These are phyloP conservation scores for Prionace glauca DNA, from an alignment of 2,797 vertebrate species.

Conservation along the genomic window DNA sequence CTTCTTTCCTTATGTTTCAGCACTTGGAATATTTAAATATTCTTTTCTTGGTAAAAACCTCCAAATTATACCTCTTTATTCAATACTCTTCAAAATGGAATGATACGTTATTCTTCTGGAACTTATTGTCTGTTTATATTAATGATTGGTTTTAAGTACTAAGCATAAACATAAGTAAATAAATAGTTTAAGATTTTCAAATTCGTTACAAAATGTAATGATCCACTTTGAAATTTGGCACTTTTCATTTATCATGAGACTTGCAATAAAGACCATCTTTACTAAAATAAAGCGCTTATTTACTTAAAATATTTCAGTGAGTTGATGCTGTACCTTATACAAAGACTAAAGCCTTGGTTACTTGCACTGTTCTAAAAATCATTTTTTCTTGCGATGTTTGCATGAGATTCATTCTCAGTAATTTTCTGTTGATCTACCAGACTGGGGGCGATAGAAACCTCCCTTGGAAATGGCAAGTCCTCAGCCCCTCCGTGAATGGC, in stretches of 20 bases:
- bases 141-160: not conserved
- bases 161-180: not conserved
- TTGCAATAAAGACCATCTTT: not conserved
- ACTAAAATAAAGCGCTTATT: not conserved
- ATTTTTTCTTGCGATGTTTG: not conserved
- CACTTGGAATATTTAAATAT: not conserved
- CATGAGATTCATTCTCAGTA: not conserved
- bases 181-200: not conserved
- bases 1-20: not conserved
- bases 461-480: not conserved
- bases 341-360: not conserved
- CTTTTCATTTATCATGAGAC: not conserved
- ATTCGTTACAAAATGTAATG: not conserved
- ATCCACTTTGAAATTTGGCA: slow-evolving; percentile 7
- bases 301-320: not conserved
- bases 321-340: not conserved
- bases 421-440: not conserved
- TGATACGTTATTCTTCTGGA: not conserved
- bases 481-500: not conserved
- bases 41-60: not conserved
- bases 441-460: not conserved
- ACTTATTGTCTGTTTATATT: not conserved
- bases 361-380: not conserved
- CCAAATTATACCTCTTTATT: not conserved
- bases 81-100: not conserved